These are phyloP conservation scores for Hirtodrosophila histrioides DNA, from an alignment of 2,888 invertebrate genomes.

Conservation along the genomic window DNA sequence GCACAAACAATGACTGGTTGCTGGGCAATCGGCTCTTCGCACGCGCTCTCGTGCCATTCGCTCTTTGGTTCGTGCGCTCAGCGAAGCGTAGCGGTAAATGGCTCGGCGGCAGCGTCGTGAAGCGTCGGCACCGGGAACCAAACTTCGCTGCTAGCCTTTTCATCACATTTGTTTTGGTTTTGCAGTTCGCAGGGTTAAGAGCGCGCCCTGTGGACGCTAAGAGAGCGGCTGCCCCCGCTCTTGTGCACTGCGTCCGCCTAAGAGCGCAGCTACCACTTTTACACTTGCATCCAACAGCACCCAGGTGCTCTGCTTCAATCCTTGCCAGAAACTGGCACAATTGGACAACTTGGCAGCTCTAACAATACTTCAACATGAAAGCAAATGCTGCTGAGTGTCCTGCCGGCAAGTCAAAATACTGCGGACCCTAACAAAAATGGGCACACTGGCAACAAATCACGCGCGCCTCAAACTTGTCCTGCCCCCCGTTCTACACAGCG, in stretches of 20 bases:
- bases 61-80: conserved; percentile 45
- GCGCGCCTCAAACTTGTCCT: conserved; percentile 49
- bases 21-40: conserved; percentile 45
- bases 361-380: conserved; percentile 56
- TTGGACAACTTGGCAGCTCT: conserved; percentile 45
- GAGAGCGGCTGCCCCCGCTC: too few relatives aligned
- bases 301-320: conserved; percentile 14
- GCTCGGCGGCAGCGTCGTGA: conserved; percentile 18
- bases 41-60: conserved; percentile 34
- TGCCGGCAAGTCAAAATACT: conserved; percentile 35
- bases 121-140: conserved; percentile 45
- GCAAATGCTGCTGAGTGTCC: conserved; percentile 46
- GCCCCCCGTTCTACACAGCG: conserved; percentile 8
- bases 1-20: conserved; percentile 63
- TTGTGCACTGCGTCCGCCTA: conserved; percentile 38
- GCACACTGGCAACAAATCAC: conserved; percentile 77
- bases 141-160: conserved; percentile 52
- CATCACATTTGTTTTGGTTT: conserved; percentile 82
- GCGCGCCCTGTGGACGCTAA: conserved; percentile 49
- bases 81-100: conserved; percentile 68
- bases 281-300: conserved; percentile 17
- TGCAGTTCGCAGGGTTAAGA: conserved; percentile 64
- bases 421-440: conserved; percentile 35
- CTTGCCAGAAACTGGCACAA: conserved; percentile 50
- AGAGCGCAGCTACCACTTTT: conserved; percentile 36